A percentile compares a stretch with the other conserved stretches of the same genome.
Evolutionary conservation across 2,888 invertebrate genomes (phyloP).

Genomic region (Xestia c-nigrum): DNA sequence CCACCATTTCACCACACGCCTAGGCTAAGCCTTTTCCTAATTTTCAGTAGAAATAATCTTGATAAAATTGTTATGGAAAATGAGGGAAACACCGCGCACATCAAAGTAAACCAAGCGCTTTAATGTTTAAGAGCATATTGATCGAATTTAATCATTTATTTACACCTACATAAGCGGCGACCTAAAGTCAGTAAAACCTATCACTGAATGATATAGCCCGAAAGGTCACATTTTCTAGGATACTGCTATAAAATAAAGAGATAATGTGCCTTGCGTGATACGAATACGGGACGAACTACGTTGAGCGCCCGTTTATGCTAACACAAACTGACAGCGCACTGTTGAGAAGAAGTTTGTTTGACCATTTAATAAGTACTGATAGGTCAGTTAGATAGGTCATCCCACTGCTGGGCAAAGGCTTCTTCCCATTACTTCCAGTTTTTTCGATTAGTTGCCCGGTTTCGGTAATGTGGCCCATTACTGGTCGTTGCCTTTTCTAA

Average conservation of each 20-base stretch:
- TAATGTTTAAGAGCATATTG: too few relatives aligned
- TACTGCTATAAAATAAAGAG: slow-evolving; percentile 13
- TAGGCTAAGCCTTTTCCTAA: too few relatives aligned
- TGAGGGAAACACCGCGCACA: neutral
- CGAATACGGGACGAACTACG: neutral
- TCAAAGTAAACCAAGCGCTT: neutral
- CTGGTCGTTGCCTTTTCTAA: too few relatives aligned
- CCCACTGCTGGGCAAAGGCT: too few relatives aligned
- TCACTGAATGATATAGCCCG: neutral
- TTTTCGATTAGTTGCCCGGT: too few relatives aligned
- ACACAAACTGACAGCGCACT: neutral
- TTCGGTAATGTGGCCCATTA: too few relatives aligned
- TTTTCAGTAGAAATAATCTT: neutral
- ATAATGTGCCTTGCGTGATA: slow-evolving; percentile 17
- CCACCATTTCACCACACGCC: too few relatives aligned
- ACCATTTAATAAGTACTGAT: too few relatives aligned
- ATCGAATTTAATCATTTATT: slow-evolving; percentile 3
- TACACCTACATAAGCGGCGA: neutral
- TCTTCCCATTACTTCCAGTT: too few relatives aligned
- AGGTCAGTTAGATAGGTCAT: too few relatives aligned
- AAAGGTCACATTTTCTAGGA: neutral
- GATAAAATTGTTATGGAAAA: neutral
- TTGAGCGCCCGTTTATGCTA: neutral
- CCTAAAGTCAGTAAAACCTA: neutral
- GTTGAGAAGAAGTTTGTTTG: neutral